Conservation (phyloP, 92 coral and sea anemone genomes). For the Isaurus tuberculatus region DNA sequence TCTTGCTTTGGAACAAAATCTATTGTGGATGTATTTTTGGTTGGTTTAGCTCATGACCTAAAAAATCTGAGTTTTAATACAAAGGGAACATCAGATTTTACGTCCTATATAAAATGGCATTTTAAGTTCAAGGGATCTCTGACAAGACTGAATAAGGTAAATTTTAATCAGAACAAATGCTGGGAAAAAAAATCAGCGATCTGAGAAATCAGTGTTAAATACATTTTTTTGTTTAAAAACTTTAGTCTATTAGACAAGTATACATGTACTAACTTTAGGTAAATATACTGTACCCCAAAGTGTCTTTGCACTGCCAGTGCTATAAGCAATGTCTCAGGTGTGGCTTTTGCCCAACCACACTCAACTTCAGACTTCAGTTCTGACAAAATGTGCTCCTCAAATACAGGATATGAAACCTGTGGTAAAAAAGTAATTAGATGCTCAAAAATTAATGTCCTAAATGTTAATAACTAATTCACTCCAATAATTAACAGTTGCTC, state of each 20-base stretch:
- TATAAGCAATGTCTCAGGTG: constrained; percentile 80
- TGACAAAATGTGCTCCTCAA: constrained; percentile 74
- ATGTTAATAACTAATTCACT: not conserved
- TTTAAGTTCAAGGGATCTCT: too few relatives aligned
- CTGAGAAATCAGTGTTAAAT: too few relatives aligned
- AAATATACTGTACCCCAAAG: constrained; percentile 69
- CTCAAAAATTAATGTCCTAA: not conserved
- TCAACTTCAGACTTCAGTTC: constrained; percentile 69
- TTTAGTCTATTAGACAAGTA: not conserved
- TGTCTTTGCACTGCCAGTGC: constrained; percentile 76
- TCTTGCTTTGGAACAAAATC: too few relatives aligned
- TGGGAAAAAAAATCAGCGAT: too few relatives aligned
- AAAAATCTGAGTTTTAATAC: too few relatives aligned
- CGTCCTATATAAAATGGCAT: too few relatives aligned
- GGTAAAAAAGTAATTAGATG: not conserved
- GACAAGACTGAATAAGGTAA: too few relatives aligned
- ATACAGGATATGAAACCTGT: constrained; percentile 80
- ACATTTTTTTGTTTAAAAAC: not conserved
- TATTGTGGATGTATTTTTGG: too few relatives aligned
- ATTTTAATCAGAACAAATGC: too few relatives aligned
- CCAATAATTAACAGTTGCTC: too few relatives aligned
- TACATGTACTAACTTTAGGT: not conserved
- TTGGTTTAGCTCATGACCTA: too few relatives aligned
- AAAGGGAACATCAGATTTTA: too few relatives aligned
- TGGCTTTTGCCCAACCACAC: constrained; percentile 79